Evolutionary conservation across 2,113 vertebrate species (phyloP), one percentile per base, ranked within the genome.

Genomic region (Podarcis raffonei): DNA sequence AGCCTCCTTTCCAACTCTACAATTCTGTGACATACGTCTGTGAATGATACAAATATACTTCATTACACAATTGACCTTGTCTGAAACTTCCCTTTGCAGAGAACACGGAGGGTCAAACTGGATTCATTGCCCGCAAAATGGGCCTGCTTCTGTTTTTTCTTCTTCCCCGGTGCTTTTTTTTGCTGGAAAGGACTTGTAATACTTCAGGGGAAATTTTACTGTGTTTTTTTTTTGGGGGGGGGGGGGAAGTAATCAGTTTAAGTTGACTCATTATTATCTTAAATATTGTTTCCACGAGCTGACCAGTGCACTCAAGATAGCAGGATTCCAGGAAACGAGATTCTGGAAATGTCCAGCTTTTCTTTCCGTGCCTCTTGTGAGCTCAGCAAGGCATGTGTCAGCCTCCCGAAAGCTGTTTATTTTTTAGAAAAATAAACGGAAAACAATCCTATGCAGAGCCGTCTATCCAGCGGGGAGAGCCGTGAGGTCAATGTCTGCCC

Each of bases 401-500:
- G 22, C 37, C 23, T 53, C 76, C 39, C 57, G 42, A 42, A 37
- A 5, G 7, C 53, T 71, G 59, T 62, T 62, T 62, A 18, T 15
- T 62, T 62, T 62, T 62, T 62, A 69, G 9, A 53, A 53, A 53
- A 53, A 53, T 48, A 48, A 68, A 57, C 35, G 11, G 30, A 62
- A 82, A 88, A 83, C 76, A 42, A 76, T 20, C 57, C 71, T 25
- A n/a, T 65, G 9, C 7, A 18, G 35, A 84, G 32, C n/a, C 57
- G 87, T n/a, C n/a, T 59, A 48, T 57, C 25, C 20, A 20, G 12
- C 7, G 42, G 35, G 42, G 30, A 80, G 76, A 37, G 22, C 35
- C 62, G 16, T 79, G 77, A 83, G 35, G 30, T 57, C 0, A 0
- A 25, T 18, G n/a, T 82, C 35, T 65, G 8, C 83, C 3, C 0